phyloP scores from a whole-genome alignment of 2,797 vertebrate species.

The Monodelphis domestica region DNA sequence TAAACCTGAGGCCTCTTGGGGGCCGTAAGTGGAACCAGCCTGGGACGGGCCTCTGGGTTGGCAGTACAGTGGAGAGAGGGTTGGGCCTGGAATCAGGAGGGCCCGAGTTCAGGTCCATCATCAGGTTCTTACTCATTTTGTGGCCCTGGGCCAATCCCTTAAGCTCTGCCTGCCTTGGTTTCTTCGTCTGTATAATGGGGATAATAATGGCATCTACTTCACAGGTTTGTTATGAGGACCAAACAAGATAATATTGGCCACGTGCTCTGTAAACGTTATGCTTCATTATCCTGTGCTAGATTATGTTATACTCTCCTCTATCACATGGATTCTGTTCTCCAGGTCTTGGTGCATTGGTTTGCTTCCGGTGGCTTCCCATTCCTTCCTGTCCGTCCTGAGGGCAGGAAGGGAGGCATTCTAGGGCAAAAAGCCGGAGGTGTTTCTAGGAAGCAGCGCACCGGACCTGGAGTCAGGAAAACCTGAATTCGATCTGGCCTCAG shows the following conservation, averaged over 20 bases:
- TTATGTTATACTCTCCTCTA: too few relatives aligned
- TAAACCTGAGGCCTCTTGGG: neutral
- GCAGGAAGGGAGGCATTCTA: neutral
- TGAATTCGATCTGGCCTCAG: neutral
- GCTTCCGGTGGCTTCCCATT: neutral
- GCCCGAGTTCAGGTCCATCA: neutral
- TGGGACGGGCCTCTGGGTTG: neutral
- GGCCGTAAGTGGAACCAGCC: fast-evolving
- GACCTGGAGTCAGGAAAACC: neutral
- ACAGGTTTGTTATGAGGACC: neutral
- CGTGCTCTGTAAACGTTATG: neutral
- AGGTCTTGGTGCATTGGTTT: neutral
- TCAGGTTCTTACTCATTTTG: neutral
- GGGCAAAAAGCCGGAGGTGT: neutral
- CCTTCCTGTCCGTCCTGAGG: neutral
- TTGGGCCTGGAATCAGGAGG: neutral
- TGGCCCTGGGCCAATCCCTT: neutral
- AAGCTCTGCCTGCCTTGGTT: neutral
- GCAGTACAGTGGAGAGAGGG: neutral
- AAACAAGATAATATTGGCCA: neutral
- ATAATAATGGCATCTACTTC: neutral
- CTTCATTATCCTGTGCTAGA: too few relatives aligned
- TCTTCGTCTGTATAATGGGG: neutral
- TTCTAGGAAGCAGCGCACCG: neutral
- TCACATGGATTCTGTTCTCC: too few relatives aligned